A percentile compares a stretch with the other conserved stretches of the same genome.
Evolutionary conservation across 2,797 vertebrate species (phyloP).

Genomic region (Falco peregrinus): DNA sequence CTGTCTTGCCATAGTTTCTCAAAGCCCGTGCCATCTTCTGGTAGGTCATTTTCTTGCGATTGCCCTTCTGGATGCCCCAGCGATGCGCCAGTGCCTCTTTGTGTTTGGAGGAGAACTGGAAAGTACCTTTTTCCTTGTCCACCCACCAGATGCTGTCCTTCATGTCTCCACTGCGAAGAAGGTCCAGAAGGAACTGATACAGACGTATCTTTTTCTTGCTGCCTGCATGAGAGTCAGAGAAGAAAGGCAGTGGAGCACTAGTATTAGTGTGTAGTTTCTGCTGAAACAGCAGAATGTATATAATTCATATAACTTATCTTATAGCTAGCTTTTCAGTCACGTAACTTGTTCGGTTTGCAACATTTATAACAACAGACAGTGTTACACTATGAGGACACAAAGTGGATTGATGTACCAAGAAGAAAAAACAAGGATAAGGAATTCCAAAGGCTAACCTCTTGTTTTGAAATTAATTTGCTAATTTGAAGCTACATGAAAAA

Average conservation of each 20-base stretch:
- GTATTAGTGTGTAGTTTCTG: not conserved
- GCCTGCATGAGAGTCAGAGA: slow-evolving; percentile 76
- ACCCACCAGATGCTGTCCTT: slow-evolving; percentile 99
- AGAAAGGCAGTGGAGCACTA: not conserved
- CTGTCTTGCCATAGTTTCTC: slow-evolving; percentile 98
- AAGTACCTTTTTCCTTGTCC: slow-evolving; percentile 97
- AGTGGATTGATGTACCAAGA: not conserved
- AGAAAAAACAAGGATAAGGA: not conserved
- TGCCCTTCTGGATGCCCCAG: slow-evolving; percentile 98
- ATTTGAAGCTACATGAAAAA: not conserved
- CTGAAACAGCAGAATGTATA: not conserved
- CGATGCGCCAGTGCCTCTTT: slow-evolving; percentile 95
- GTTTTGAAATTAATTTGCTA: not conserved
- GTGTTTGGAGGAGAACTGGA: slow-evolving; percentile 99
- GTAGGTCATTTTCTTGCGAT: slow-evolving; percentile 99
- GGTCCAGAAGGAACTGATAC: slow-evolving; percentile 97
- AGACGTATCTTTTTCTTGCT: slow-evolving; percentile 98
- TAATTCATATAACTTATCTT: not conserved
- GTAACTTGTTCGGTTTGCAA: not conserved
- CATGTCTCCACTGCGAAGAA: slow-evolving; percentile 95
- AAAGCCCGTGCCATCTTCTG: slow-evolving; percentile 99
- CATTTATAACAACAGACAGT: not conserved
- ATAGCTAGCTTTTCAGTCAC: not conserved
- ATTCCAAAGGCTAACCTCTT: not conserved
- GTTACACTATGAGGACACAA: not conserved